Evolutionary conservation across 2,113 vertebrate species (phyloP), one percentile per base, ranked within the genome.

Genomic region (Oplegnathus fasciatus): DNA sequence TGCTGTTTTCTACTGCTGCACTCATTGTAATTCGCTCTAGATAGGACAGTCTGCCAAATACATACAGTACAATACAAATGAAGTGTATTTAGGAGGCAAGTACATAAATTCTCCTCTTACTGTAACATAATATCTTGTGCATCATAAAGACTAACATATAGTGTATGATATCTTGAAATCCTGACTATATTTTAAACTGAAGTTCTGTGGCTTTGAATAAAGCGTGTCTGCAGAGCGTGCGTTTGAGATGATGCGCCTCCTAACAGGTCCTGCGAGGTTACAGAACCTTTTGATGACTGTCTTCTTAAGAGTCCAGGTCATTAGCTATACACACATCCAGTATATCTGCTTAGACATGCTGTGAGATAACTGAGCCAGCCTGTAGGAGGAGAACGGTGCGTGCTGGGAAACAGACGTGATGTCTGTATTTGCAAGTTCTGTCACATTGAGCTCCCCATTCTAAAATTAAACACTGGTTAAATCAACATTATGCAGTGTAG

Each of bases 391-490:
- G 58, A 69, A n/a, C 2, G 0, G n/a, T 62, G 66, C 71, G 81
- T 69, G 69, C 70, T 79, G 65, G 74, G 71, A 85, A 68, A 68
- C 46, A 64, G 48, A 75, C 32, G 48, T 15, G 58, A 78, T 50
- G 69, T 85, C 72, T 85, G 73, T 66, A 34, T 87, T 86, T 57
- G 52, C 26, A 28, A 71, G 26, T 85, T 73, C 68, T 70, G 71
- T 89, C 86, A 74, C 50, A 80, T 34, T 3, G 6, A 68, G 80
- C 70, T 75, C 67, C 71, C 28, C 37, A 0, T 75, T 80, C 85
- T 80, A 73, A 78, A 85, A 87, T 90, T 75, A 92, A 83, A 89
- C 74, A 42, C 76, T 26, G 70, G 74, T 92, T 92, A 89, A 90
- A 92, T 86, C 90, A 88, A 91, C 85, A 88, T 89, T 80, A 86